phyloP scores from a whole-genome alignment of 1,140 invertebrate species.

The Hermetia illucens region DNA sequence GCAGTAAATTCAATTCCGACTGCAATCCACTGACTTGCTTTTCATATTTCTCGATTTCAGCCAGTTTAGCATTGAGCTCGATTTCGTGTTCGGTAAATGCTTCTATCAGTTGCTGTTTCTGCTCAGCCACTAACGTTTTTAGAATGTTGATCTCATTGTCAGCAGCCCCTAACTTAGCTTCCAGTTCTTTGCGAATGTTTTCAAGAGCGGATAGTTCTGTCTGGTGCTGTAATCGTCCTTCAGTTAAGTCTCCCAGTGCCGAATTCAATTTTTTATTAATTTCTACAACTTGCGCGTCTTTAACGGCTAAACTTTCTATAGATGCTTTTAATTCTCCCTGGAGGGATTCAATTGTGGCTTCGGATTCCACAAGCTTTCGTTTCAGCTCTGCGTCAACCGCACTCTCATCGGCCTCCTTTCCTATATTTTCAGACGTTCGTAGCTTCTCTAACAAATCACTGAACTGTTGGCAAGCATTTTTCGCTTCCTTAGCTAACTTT shows the following conservation, averaged over 20 bases:
- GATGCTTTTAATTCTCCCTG: slow-evolving; percentile 13
- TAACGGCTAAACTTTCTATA: neutral
- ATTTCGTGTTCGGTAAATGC: slow-evolving; percentile 21
- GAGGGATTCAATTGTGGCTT: slow-evolving; percentile 15
- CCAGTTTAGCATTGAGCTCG: slow-evolving; percentile 33
- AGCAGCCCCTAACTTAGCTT: slow-evolving; percentile 8
- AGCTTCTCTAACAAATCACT: slow-evolving; percentile 28
- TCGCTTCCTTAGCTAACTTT: slow-evolving; percentile 27
- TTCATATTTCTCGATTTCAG: slow-evolving; percentile 32
- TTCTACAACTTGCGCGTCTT: too few species aligned
- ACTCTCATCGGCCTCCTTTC: slow-evolving; percentile 32
- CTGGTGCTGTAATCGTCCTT: too few species aligned
- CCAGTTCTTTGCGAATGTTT: slow-evolving; percentile 13
- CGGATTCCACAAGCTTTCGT: slow-evolving; percentile 29
- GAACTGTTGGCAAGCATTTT: slow-evolving; percentile 20
- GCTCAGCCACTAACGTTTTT: slow-evolving; percentile 19
- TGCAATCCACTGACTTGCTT: slow-evolving; percentile 12
- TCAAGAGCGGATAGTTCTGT: neutral
- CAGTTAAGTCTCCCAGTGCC: too few species aligned
- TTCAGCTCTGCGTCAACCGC: slow-evolving; percentile 30
- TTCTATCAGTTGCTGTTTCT: slow-evolving; percentile 27
- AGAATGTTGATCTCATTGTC: slow-evolving; percentile 17
- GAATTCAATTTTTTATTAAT: too few species aligned
- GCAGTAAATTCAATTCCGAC: slow-evolving; percentile 2
- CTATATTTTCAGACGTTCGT: too few species aligned